phyloP scores from a whole-genome alignment of 2,797 vertebrate genomes.

The Pseudochirops cupreus region DNA sequence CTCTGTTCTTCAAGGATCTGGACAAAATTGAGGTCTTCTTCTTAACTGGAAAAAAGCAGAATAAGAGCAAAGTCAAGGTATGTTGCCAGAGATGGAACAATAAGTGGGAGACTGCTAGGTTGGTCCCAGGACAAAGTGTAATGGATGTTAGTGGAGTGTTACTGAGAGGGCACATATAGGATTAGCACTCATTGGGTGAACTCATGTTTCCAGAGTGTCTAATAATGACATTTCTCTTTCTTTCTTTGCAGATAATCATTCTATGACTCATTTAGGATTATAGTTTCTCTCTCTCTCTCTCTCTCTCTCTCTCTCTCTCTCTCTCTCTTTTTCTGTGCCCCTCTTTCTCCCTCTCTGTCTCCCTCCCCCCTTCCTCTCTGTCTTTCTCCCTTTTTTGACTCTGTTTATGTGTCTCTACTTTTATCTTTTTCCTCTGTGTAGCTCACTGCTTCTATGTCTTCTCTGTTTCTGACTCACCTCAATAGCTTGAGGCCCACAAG shows the following conservation, averaged over 20 bases:
- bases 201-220: not conserved
- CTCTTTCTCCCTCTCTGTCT: not conserved
- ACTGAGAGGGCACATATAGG: not conserved
- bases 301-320: not conserved
- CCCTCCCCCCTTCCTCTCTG: too few species aligned
- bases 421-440: not conserved
- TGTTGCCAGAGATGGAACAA: not conserved
- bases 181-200: not conserved
- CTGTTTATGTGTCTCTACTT: too few species aligned
- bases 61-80: not conserved
- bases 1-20: not conserved
- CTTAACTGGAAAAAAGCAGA: not conserved
- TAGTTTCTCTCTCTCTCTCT: too few species aligned
- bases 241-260: not conserved
- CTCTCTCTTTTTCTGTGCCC: fast-evolving
- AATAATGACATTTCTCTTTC: not conserved
- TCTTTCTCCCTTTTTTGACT: too few species aligned
- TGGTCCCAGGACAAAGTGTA: not conserved
- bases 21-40: not conserved
- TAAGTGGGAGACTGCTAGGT: not conserved
- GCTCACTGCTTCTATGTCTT: not conserved
- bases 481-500: not conserved
- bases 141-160: not conserved
- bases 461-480: not conserved
- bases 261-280: not conserved